Percentiles rank a stretch among this genome's conserved stretches.
Conservation (phyloP, 2,888 invertebrate species). For the Acanthosoma haemorrhoidale region DNA sequence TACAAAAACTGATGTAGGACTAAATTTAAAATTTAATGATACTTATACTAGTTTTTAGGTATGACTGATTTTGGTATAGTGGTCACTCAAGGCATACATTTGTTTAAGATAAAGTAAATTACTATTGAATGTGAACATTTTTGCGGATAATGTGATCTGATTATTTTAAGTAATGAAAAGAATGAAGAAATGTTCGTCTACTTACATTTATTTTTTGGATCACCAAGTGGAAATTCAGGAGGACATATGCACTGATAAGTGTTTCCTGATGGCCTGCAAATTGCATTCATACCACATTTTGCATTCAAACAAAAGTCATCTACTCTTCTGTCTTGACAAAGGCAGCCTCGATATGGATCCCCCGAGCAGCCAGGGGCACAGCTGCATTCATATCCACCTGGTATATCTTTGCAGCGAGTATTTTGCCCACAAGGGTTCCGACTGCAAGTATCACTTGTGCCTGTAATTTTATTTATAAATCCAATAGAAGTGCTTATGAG, state of each 20-base stretch:
- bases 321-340: slow-evolving; percentile 57
- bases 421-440: slow-evolving; percentile 80
- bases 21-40: no score
- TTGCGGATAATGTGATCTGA: no score
- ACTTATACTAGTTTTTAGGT: no score
- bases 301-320: slow-evolving; percentile 72
- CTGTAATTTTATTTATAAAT: slow-evolving; percentile 42
- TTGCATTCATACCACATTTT: slow-evolving; percentile 75
- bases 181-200: background rate
- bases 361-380: slow-evolving; percentile 76
- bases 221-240: slow-evolving; percentile 71
- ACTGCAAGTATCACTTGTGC: slow-evolving; percentile 62
- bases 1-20: no score
- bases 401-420: slow-evolving; percentile 71
- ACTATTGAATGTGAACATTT: no score
- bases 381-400: slow-evolving; percentile 71
- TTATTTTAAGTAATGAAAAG: no score
- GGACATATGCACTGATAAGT: slow-evolving; percentile 72
- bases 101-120: no score
- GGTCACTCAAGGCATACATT: no score
- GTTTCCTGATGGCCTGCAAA: slow-evolving; percentile 57
- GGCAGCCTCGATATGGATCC: slow-evolving; percentile 72
- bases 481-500: background rate
- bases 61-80: no score
- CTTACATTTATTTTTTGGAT: slow-evolving; percentile 77